A percentile compares a stretch with the other conserved stretches of the same genome.
phyloP scores from a whole-genome alignment of 2,888 invertebrate genomes.

The Caenorhabditis wallacei region DNA sequence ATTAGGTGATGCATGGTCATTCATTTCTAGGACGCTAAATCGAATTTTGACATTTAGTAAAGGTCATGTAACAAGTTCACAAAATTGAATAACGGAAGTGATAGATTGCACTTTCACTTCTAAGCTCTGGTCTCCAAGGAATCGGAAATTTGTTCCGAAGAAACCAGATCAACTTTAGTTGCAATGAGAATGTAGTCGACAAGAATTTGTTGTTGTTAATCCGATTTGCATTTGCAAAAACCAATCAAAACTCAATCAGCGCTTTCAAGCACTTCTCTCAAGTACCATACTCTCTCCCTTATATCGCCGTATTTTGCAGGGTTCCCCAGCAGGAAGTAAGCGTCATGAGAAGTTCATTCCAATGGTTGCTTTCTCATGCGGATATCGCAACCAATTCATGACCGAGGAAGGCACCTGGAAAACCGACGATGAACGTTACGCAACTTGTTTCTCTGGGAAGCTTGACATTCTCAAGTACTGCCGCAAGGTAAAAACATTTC shows the following conservation, averaged over 20 bases:
- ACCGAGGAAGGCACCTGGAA: constrained; percentile 80
- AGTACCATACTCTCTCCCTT: constrained; percentile 45
- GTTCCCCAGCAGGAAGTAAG: constrained; percentile 48
- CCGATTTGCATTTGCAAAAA: constrained; percentile 39
- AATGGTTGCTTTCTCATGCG: constrained; percentile 83
- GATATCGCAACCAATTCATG: constrained; percentile 82
- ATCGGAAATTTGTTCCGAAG: neutral
- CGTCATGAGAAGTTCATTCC: constrained; percentile 81
- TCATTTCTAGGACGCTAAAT: neutral
- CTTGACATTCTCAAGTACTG: constrained; percentile 83
- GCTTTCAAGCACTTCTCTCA: constrained; percentile 49
- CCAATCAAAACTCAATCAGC: constrained; percentile 54
- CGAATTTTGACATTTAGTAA: neutral
- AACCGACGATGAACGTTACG: constrained; percentile 78
- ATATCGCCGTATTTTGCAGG: constrained; percentile 55
- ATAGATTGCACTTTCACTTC: constrained; percentile 27
- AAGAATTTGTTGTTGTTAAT: constrained; percentile 14
- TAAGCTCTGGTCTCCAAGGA: constrained; percentile 15
- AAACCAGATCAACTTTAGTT: constrained; percentile 1
- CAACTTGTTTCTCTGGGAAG: constrained; percentile 82
- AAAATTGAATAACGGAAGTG: constrained; percentile 30
- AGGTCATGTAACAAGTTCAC: constrained; percentile 16
- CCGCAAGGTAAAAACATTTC: constrained; percentile 77
- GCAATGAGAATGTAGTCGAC: neutral
- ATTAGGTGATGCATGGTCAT: neutral